Percentiles rank a stretch among this genome's conserved stretches.
Conservation (phyloP, 1,140 invertebrate genomes). For the Phthorimaea operculella region DNA sequence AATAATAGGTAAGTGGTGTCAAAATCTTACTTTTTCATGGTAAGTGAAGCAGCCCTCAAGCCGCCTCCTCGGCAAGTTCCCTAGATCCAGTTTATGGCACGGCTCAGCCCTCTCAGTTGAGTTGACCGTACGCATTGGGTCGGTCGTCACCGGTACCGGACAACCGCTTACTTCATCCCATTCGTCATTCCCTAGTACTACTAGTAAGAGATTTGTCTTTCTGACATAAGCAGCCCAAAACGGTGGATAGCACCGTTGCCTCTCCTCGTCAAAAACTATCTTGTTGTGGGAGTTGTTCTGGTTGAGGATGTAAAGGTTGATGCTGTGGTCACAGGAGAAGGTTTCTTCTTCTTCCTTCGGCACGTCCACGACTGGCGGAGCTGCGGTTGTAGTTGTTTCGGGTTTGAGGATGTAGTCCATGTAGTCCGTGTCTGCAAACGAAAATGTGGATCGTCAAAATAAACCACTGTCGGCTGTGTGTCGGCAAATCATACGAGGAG, state of each 20-base stretch:
- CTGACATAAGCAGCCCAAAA: conserved; percentile 79
- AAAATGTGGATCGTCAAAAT: no score
- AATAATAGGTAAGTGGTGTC: no score
- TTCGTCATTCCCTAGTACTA: conserved; percentile 74
- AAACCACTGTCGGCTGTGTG: no score
- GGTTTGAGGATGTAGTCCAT: conserved; percentile 21
- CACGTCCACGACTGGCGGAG: conserved; percentile 33
- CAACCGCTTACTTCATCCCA: conserved; percentile 40
- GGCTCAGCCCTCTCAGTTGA: conserved; percentile 66
- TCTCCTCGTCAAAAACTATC: conserved; percentile 33
- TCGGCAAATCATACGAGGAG: no score
- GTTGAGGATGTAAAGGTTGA: conserved; percentile 75
- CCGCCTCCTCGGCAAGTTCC: conserved; percentile 72
- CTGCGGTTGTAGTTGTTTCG: conserved; percentile 37
- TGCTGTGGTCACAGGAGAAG: conserved; percentile 73
- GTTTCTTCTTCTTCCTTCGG: conserved; percentile 55
- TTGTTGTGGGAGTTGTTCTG: conserved; percentile 65
- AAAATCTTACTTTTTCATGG: conserved; percentile 70
- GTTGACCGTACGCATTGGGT: conserved; percentile 47
- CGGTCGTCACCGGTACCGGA: conserved; percentile 40
- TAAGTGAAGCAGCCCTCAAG: conserved; percentile 80
- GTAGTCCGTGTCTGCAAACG: conserved; percentile 21
- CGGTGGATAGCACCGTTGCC: conserved; percentile 39
- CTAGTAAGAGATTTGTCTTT: conserved; percentile 78
- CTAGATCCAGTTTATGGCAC: conserved; percentile 80